Evolutionary conservation across 2,888 invertebrate species (phyloP).

Genomic region (Troides oblongomaculatus): DNA sequence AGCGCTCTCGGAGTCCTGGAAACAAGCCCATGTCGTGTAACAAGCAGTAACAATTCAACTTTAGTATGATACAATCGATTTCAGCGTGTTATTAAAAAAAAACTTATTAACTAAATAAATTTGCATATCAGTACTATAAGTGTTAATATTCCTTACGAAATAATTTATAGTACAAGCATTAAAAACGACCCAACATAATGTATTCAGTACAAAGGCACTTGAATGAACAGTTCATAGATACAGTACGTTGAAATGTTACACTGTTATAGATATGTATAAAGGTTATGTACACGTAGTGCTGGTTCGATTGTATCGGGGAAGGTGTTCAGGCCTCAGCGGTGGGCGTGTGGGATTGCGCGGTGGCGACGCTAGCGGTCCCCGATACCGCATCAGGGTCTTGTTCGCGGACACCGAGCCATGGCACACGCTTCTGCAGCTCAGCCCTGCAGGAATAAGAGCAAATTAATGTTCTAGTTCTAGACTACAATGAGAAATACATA

Average conservation of each 20-base stretch:
- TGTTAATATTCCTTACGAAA: slow-evolving; percentile 26
- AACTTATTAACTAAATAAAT: slow-evolving; percentile 26
- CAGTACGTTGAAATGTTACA: slow-evolving; percentile 3
- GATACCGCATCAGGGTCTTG: slow-evolving; percentile 80
- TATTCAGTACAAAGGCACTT: slow-evolving; percentile 14
- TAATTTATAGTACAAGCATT: slow-evolving; percentile 26
- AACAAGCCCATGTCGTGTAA: slow-evolving; percentile 14
- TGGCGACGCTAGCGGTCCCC: slow-evolving; percentile 71
- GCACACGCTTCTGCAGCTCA: slow-evolving; percentile 89
- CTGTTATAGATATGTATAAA: slow-evolving; percentile 21
- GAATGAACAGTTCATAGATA: slow-evolving; percentile 10
- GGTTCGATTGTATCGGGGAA: slow-evolving; percentile 24
- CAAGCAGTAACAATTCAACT: not conserved
- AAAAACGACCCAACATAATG: slow-evolving; percentile 11
- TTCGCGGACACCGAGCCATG: slow-evolving; percentile 87
- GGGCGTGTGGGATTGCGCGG: slow-evolving; percentile 49
- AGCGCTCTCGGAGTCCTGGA: slow-evolving; percentile 23
- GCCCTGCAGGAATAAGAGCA: slow-evolving; percentile 65
- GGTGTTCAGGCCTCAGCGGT: slow-evolving; percentile 50
- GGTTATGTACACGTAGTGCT: slow-evolving; percentile 25
- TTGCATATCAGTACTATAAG: slow-evolving; percentile 15
- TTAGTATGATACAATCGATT: slow-evolving; percentile 22
- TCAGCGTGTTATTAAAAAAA: slow-evolving; percentile 5
- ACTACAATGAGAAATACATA: too few species aligned
- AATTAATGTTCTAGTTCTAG: not conserved